These are phyloP conservation scores for Eupristina koningsbergeri DNA, from an alignment of 1,140 invertebrate genomes.

Conservation along the genomic window DNA sequence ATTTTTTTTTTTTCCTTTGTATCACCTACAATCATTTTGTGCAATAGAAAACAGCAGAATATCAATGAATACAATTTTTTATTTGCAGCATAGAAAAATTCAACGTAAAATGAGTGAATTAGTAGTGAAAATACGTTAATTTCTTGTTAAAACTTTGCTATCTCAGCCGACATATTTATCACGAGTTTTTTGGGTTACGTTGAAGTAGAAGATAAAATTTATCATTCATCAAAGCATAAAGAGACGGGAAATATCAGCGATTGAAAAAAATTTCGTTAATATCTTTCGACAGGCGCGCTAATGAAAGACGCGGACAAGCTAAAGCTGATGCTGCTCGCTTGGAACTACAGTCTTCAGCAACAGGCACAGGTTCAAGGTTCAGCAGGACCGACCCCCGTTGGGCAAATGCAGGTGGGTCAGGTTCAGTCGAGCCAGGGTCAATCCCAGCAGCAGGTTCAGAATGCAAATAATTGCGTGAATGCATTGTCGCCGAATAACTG, in stretches of 20 bases:
- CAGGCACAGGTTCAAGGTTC: constrained; percentile 76
- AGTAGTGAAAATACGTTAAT: too few species aligned
- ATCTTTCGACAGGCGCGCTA: constrained; percentile 73
- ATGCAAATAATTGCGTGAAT: background rate
- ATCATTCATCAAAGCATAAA: background rate
- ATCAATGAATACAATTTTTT: too few species aligned
- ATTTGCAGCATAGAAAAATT: too few species aligned
- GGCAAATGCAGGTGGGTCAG: constrained; percentile 15
- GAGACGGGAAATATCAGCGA: background rate
- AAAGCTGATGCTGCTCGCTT: constrained; percentile 87
- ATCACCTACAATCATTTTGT: too few species aligned
- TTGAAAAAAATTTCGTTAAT: constrained; percentile 1
- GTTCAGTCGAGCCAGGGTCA: background rate
- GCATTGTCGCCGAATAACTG: constrained; percentile 11
- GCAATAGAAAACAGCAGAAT: too few species aligned
- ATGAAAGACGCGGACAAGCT: constrained; percentile 88
- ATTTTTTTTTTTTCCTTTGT: too few species aligned
- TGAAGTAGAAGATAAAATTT: too few species aligned
- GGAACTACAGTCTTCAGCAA: constrained; percentile 83
- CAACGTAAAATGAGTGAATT: too few species aligned
- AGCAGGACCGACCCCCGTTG: background rate
- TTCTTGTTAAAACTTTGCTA: too few species aligned
- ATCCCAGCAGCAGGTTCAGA: constrained; percentile 3
- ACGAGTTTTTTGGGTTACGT: too few species aligned
- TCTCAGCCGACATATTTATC: too few species aligned